A percentile compares a stretch with the other conserved stretches of the same genome.
Evolutionary conservation across 2,888 invertebrate species (phyloP).

Genomic region (Leptothorax acervorum): DNA sequence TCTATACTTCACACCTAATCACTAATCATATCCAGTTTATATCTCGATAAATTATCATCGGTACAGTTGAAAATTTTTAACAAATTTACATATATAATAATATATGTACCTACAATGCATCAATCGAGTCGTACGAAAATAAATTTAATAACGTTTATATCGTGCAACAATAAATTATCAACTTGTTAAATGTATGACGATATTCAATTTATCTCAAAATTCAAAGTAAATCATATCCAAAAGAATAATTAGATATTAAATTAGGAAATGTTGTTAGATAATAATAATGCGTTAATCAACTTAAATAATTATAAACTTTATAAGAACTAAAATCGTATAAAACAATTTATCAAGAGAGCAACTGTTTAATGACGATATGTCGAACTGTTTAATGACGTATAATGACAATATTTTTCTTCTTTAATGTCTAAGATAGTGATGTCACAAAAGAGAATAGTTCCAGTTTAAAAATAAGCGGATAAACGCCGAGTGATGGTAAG

Average conservation of each 20-base stretch:
- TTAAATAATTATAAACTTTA: background rate
- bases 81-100: constrained; percentile 8
- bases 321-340: background rate
- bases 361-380: background rate
- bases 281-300: background rate
- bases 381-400: too few relatives aligned
- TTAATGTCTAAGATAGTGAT: background rate
- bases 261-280: background rate
- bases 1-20: constrained; percentile 11
- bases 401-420: background rate
- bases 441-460: background rate
- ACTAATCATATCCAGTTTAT: background rate
- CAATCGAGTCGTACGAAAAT: background rate
- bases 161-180: constrained; percentile 4
- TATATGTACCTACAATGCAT: background rate
- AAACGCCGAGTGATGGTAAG: constrained; percentile 26
- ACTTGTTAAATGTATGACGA: background rate
- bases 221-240: background rate
- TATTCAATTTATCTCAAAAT: constrained; percentile 8
- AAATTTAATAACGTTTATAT: constrained; percentile 20
- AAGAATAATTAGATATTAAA: constrained; percentile 12
- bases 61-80: constrained; percentile 1
- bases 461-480: constrained; percentile 43
- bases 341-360: background rate
- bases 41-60: constrained; percentile 2